A percentile compares a stretch with the other conserved stretches of the same genome.
Conservation (phyloP, 2,888 invertebrate genomes). For the Acrobasis repandana region DNA sequence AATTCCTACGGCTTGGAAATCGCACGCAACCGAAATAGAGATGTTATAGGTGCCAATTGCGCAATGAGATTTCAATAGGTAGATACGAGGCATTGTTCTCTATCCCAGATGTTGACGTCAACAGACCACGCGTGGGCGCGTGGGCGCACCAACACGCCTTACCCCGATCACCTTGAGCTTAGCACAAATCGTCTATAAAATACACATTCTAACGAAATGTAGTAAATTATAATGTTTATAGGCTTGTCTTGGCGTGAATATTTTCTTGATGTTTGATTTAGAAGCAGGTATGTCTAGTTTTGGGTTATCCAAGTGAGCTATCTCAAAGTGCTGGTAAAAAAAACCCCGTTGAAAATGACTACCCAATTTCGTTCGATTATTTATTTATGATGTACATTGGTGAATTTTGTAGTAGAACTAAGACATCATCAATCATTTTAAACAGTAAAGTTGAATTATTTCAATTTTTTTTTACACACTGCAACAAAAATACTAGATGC, state of each 20-base stretch:
- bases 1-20: slow-evolving; percentile 34
- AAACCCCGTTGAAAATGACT: no score
- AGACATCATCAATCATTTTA: no score
- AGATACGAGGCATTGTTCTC: slow-evolving; percentile 66
- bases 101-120: slow-evolving; percentile 56
- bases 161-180: slow-evolving; percentile 73
- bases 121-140: slow-evolving; percentile 49
- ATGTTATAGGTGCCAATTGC: slow-evolving; percentile 64
- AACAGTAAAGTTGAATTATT: no score
- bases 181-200: slow-evolving; percentile 59
- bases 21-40: slow-evolving; percentile 48
- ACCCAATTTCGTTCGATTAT: no score
- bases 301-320: no score
- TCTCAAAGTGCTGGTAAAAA: no score
- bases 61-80: slow-evolving; percentile 59
- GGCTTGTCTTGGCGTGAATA: slow-evolving; percentile 14
- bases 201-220: slow-evolving; percentile 41
- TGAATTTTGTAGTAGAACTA: no score
- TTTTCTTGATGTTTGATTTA: slow-evolving; percentile 5
- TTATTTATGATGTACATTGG: no score
- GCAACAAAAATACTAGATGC: no score
- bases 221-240: slow-evolving; percentile 13
- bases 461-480: no score
- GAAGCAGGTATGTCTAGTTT: neutral
- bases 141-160: slow-evolving; percentile 64